phyloP scores from a whole-genome alignment of 2,888 invertebrate species.

The Trilocha varians region DNA sequence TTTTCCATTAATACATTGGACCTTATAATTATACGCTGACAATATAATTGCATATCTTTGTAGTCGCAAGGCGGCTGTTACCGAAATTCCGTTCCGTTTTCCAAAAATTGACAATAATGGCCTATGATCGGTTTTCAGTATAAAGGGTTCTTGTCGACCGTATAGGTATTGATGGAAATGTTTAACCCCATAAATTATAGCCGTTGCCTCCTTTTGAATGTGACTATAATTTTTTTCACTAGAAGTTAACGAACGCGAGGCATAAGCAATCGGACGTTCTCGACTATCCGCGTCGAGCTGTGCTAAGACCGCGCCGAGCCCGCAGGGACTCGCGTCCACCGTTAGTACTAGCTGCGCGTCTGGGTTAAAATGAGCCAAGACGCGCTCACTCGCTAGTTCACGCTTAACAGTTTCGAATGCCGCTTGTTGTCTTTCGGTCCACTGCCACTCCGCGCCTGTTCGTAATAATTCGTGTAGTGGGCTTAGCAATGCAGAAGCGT shows the following conservation, averaged over 20 bases:
- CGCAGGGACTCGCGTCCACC: constrained; percentile 7
- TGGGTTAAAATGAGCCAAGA: constrained; percentile 12
- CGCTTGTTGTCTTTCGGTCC: constrained; percentile 8
- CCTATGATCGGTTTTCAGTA: constrained; percentile 12
- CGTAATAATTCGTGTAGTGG: constrained; percentile 14
- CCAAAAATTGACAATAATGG: constrained; percentile 11
- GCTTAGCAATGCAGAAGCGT: constrained; percentile 12
- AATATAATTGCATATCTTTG: constrained; percentile 11
- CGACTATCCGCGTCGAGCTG: background rate
- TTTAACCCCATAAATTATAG: constrained; percentile 13
- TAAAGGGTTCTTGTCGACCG: constrained; percentile 12
- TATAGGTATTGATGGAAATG: constrained; percentile 16
- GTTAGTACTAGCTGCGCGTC: constrained; percentile 5
- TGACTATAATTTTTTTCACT: constrained; percentile 13
- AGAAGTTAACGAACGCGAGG: constrained; percentile 3
- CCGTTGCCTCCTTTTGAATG: constrained; percentile 15
- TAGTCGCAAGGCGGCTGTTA: constrained; percentile 9
- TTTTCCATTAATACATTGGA: constrained; percentile 1
- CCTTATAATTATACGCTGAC: constrained; percentile 10
- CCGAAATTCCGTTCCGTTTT: constrained; percentile 6
- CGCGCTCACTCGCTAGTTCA: constrained; percentile 11
- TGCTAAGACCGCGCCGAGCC: constrained; percentile 9
- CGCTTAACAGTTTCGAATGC: constrained; percentile 5
- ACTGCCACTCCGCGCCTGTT: constrained; percentile 6
- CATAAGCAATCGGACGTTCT: constrained; percentile 6